These are phyloP conservation scores for Tetramorium parvispinum DNA, from an alignment of 1,140 invertebrate species.

Conservation along the genomic window DNA sequence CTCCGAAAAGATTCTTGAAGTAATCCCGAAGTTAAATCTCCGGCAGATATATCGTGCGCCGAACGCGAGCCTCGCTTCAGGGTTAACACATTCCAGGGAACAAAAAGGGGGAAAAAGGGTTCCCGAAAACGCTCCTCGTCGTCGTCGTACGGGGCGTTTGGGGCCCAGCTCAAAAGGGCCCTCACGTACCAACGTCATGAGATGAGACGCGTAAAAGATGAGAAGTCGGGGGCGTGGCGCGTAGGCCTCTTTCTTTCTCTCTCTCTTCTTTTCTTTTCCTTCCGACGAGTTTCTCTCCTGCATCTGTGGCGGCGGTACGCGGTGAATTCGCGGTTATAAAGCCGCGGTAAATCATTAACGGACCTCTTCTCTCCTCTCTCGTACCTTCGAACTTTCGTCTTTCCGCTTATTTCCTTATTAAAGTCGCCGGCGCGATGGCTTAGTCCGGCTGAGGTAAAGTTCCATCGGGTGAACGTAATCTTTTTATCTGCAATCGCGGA, in stretches of 20 bases:
- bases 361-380: slow-evolving; percentile 38
- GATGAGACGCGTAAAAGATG: slow-evolving; percentile 80
- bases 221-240: slow-evolving; percentile 79
- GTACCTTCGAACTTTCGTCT: slow-evolving; percentile 36
- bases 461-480: slow-evolving; percentile 28
- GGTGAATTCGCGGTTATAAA: slow-evolving; percentile 74
- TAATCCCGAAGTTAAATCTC: slow-evolving; percentile 49
- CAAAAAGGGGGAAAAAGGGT: slow-evolving; percentile 54
- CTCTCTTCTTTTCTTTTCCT: slow-evolving; percentile 45
- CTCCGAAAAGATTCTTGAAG: slow-evolving; percentile 40
- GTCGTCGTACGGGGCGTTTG: slow-evolving; percentile 60
- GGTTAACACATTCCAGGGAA: slow-evolving; percentile 60
- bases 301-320: slow-evolving; percentile 61
- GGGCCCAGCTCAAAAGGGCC: slow-evolving; percentile 62
- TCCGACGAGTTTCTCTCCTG: slow-evolving; percentile 52
- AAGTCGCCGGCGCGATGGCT: slow-evolving; percentile 53
- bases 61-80: slow-evolving; percentile 57
- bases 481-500: slow-evolving; percentile 59
- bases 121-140: slow-evolving; percentile 61
- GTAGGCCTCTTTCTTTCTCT: slow-evolving; percentile 44
- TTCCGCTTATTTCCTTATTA: slow-evolving; percentile 71
- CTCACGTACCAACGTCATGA: slow-evolving; percentile 69
- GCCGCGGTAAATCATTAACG: slow-evolving; percentile 80
- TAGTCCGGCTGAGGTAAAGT: slow-evolving; percentile 27
- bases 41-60: slow-evolving; percentile 51